Percentiles rank a stretch among this genome's conserved stretches.
Conservation (phyloP, 1,140 invertebrate genomes). For the Rhopalosiphum padi region DNA sequence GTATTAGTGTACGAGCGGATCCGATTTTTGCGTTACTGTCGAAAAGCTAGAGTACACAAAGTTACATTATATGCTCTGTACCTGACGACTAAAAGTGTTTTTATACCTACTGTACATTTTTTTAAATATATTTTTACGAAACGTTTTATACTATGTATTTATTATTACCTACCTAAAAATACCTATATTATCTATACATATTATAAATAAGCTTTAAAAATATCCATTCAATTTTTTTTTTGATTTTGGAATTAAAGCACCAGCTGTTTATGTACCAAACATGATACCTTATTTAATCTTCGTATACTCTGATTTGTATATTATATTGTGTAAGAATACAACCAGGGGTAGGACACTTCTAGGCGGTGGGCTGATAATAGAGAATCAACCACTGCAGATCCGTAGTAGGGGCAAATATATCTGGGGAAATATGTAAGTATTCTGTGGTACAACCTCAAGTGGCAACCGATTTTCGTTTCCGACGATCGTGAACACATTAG, state of each 20-base stretch:
- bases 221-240: not conserved
- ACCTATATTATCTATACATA: not conserved
- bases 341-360: too few species aligned
- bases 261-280: too few species aligned
- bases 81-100: not conserved
- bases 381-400: too few species aligned
- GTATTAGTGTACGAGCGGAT: not conserved
- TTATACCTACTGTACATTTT: not conserved
- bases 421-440: too few species aligned
- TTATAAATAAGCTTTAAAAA: not conserved
- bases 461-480: not conserved
- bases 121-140: conserved; percentile 7
- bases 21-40: not conserved
- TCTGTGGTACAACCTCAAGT: not conserved
- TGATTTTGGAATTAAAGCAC: too few species aligned
- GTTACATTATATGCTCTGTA: not conserved
- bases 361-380: too few species aligned
- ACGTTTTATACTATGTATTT: not conserved
- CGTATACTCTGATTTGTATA: not conserved
- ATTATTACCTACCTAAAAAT: not conserved
- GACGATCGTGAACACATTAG: not conserved
- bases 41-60: not conserved
- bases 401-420: too few species aligned
- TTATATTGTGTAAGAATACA: too few species aligned
- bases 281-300: too few species aligned